These are phyloP conservation scores for Athrips mouffetella DNA, from an alignment of 2,888 invertebrate genomes.

Conservation along the genomic window DNA sequence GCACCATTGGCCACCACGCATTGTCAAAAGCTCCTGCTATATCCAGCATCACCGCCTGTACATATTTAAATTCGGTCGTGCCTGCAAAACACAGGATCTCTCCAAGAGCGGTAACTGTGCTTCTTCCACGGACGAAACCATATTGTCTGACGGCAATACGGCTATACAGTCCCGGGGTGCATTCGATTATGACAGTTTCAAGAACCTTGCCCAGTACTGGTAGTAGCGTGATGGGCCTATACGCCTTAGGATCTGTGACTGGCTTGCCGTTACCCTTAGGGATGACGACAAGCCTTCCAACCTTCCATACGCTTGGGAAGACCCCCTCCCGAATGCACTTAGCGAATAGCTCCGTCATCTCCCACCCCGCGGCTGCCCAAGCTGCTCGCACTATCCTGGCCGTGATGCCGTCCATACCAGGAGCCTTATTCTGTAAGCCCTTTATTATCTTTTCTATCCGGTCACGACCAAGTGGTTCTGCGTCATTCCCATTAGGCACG, in stretches of 20 bases:
- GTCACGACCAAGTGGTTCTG: constrained; percentile 11
- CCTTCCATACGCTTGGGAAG: too few relatives aligned
- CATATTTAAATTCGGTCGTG: constrained; percentile 19
- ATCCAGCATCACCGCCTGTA: constrained; percentile 29
- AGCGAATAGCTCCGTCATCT: too few relatives aligned
- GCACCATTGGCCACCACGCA: constrained; percentile 30
- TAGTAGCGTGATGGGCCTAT: constrained; percentile 17
- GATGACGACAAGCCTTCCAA: too few relatives aligned
- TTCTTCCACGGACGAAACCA: constrained; percentile 25
- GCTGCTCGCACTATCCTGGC: too few relatives aligned
- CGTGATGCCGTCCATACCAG: too few relatives aligned
- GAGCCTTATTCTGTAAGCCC: neutral
- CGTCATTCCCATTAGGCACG: constrained; percentile 22
- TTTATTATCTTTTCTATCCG: constrained; percentile 21
- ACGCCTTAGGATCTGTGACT: neutral
- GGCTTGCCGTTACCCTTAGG: too few relatives aligned
- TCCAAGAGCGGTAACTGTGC: too few relatives aligned
- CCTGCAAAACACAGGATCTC: neutral
- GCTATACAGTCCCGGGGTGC: constrained; percentile 1
- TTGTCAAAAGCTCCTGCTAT: constrained; percentile 36
- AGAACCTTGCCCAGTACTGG: constrained; percentile 22
- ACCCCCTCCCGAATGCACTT: too few relatives aligned
- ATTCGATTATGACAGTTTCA: constrained; percentile 1
- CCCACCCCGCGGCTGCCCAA: too few relatives aligned
- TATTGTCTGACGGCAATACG: constrained; percentile 21